These are phyloP conservation scores for Haliclona indistincta DNA, from an alignment of 37 sponge, comb jelly and placozoan species.

Conservation along the genomic window DNA sequence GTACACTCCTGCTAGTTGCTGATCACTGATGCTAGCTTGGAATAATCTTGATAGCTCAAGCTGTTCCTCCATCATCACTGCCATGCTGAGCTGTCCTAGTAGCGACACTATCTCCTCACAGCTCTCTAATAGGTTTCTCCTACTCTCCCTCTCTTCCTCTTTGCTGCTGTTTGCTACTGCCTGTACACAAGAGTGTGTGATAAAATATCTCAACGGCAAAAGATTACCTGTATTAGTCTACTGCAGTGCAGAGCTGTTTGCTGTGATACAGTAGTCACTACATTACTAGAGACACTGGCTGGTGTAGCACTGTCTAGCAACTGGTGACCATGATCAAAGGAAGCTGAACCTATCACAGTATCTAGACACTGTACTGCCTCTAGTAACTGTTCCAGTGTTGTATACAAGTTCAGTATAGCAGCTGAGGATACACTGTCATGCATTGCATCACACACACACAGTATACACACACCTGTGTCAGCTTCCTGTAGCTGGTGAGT, in stretches of 20 bases:
- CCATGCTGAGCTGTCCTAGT: constrained; percentile 19
- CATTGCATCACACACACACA: background rate
- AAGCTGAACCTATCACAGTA: background rate
- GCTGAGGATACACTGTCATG: background rate
- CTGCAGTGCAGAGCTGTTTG: constrained; percentile 48
- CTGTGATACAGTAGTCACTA: constrained; percentile 19
- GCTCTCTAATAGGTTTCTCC: constrained; percentile 3
- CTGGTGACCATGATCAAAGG: background rate
- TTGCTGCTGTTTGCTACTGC: constrained; percentile 12
- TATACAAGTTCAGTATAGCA: constrained; percentile 18
- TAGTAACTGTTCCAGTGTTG: constrained; percentile 31
- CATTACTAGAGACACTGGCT: background rate
- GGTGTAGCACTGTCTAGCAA: constrained; percentile 3
- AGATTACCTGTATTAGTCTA: constrained; percentile 36
- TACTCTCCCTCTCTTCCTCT: background rate
- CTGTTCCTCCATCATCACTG: background rate
- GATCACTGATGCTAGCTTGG: too few species aligned
- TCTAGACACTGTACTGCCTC: constrained; percentile 2
- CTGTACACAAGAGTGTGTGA: background rate
- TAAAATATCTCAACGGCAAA: background rate
- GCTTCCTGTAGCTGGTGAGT: too few species aligned
- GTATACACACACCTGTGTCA: background rate
- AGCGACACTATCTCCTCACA: background rate
- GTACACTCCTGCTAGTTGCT: too few species aligned
- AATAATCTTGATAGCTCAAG: background rate